Conservation (phyloP, 2,797 vertebrate species). For the Rhyacichthys aspro region DNA sequence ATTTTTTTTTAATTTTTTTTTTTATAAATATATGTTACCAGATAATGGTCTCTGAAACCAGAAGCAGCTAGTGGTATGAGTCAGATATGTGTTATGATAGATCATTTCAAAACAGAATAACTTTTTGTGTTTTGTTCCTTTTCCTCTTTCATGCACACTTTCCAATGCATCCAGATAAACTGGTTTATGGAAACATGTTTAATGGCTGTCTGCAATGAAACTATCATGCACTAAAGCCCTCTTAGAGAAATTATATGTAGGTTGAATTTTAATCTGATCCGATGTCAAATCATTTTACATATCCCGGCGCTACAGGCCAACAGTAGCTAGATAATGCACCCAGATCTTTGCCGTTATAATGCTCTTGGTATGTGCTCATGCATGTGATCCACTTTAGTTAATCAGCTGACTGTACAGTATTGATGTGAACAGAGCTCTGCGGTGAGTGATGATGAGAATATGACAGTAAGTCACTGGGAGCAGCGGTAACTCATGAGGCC, state of each 20-base stretch:
- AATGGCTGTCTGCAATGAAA: slow-evolving; percentile 3
- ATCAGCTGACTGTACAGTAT: slow-evolving; percentile 61
- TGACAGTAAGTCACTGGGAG: slow-evolving; percentile 67
- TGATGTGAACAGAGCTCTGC: slow-evolving; percentile 45
- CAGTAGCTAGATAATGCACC: neutral
- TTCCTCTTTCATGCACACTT: too few relatives aligned
- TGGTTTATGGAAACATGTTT: too few relatives aligned
- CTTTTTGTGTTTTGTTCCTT: too few relatives aligned
- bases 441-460: slow-evolving; percentile 72
- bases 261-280: slow-evolving; percentile 39
- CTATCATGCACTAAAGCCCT: slow-evolving; percentile 25
- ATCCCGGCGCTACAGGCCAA: slow-evolving; percentile 11
- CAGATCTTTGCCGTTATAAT: neutral
- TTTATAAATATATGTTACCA: too few relatives aligned
- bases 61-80: too few relatives aligned
- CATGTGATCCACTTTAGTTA: slow-evolving; percentile 62
- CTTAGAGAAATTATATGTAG: slow-evolving; percentile 14
- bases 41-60: too few relatives aligned
- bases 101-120: too few relatives aligned
- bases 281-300: slow-evolving; percentile 20
- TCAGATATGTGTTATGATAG: too few relatives aligned
- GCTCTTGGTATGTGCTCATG: slow-evolving; percentile 5
- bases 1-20: too few relatives aligned
- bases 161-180: too few relatives aligned
- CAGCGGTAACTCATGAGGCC: slow-evolving; percentile 63